Base-by-base conservation (phyloP, 2,888 invertebrate species). In the Ornithoptera alexandrae region DNA sequence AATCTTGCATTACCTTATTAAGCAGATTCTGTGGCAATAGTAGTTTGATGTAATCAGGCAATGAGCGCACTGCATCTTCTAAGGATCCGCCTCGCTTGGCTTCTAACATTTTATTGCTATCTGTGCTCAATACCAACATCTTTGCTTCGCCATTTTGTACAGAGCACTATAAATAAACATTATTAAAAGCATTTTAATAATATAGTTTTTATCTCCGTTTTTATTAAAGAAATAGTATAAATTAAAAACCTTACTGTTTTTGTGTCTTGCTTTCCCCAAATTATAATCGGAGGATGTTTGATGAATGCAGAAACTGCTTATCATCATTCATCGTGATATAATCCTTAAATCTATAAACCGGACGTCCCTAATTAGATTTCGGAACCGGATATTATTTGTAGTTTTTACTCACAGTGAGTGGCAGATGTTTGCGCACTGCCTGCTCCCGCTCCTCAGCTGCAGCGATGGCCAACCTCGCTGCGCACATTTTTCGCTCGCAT, bases 401-500 rank as follows among this genome's bases (percentile, higher is more conserved):
- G 10, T 5, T 17, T 15, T 18, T 24, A 82, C 84, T 81, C 15
- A 92, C 92, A 53, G 92, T 84, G 50, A 92, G 86, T 61, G 92
- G 92, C 71, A 92, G 82, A 42, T 87, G 89, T 72, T 78, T 84
- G 58, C 90, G 76, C 24, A 89, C 84, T 67, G 86, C 76, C 53
- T 83, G 84, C 75, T 92, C 92, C 56, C 92, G 84, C 73, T 92
- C 90, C 79, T 92, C 92, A 20, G 92, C 92, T 24, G 90, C 86
- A 64, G 90, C 84, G 77, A 92, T 90, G 71, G 92, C 92, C 60
- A 89, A 84, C 22, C 91, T 86, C 79, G 92, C 92, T 77, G 91
- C 92, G 67, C 89, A 90, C 89, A 92, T 90, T 78, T 90, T 91
- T 71, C 92, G 89, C 80, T 92, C 92, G 77, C 92, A 92, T 39